Conservation (phyloP, 2,888 invertebrate species). For the Spisula subtruncata region DNA sequence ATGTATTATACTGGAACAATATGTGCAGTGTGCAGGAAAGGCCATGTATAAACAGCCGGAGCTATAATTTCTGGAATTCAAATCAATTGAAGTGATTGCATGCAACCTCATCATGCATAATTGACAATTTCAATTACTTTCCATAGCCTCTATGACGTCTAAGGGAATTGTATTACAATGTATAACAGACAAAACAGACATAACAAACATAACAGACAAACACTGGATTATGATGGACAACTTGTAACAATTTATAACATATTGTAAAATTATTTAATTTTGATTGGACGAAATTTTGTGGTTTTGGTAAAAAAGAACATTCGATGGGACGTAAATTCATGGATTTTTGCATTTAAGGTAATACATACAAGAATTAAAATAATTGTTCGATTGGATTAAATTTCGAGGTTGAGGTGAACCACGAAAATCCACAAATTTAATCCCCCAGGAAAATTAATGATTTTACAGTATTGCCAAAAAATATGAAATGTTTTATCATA, state of each 20-base stretch:
- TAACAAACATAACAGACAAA: too few species aligned
- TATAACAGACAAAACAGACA: slow-evolving; percentile 20
- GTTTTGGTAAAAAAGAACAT: too few species aligned
- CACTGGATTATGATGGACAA: not conserved
- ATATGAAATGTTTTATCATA: too few species aligned
- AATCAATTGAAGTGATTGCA: not conserved
- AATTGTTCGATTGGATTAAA: too few species aligned
- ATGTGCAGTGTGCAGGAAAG: not conserved
- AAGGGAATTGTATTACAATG: not conserved
- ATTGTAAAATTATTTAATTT: not conserved
- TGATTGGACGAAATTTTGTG: too few species aligned
- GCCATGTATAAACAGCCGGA: not conserved
- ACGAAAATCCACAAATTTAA: too few species aligned
- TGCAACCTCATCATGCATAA: slow-evolving; percentile 7
- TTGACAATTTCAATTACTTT: slow-evolving; percentile 29
- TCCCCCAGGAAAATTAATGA: too few species aligned
- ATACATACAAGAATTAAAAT: too few species aligned
- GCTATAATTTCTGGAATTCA: not conserved
- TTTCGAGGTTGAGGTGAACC: too few species aligned
- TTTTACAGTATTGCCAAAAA: too few species aligned
- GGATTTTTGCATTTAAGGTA: too few species aligned
- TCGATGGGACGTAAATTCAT: too few species aligned
- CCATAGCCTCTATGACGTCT: slow-evolving; percentile 10
- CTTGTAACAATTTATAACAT: not conserved
- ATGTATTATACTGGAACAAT: not conserved